Conservation (phyloP, 2,113 vertebrate species). For the Podarcis raffonei region DNA sequence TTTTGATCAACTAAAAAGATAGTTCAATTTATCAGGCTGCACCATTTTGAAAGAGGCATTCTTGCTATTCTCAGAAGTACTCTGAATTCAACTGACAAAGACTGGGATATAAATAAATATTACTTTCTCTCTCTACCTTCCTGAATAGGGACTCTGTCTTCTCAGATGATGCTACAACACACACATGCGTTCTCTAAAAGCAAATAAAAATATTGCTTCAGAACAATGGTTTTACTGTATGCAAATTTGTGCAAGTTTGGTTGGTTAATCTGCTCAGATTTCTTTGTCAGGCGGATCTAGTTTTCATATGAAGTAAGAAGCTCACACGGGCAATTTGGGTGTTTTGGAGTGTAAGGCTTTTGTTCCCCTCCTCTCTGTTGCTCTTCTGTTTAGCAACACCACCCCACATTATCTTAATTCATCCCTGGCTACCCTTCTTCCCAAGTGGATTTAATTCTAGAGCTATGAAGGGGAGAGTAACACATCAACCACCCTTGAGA, state of each 20-base stretch:
- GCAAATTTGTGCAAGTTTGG: neutral
- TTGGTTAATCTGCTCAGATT: neutral
- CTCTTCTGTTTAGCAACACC: neutral
- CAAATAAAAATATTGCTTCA: neutral
- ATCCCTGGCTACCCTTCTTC: neutral
- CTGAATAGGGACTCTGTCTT: too few relatives aligned
- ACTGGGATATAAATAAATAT: too few relatives aligned
- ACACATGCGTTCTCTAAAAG: neutral
- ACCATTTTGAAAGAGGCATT: too few relatives aligned
- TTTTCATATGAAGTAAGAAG: neutral
- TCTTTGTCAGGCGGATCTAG: neutral
- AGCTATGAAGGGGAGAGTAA: neutral
- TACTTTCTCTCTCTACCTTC: too few relatives aligned
- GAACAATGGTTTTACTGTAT: neutral
- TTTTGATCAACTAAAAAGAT: too few relatives aligned
- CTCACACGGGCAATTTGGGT: neutral
- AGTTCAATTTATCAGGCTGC: too few relatives aligned
- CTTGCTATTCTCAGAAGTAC: too few relatives aligned
- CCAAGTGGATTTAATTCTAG: neutral
- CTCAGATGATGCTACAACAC: too few relatives aligned
- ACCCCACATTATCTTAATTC: neutral
- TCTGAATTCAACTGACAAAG: too few relatives aligned
- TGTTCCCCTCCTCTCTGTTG: neutral
- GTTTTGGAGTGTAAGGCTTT: neutral
- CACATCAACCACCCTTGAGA: neutral